These are phyloP conservation scores for Tonatia bakeri DNA, from an alignment of 2,113 vertebrate species.

Conservation along the genomic window DNA sequence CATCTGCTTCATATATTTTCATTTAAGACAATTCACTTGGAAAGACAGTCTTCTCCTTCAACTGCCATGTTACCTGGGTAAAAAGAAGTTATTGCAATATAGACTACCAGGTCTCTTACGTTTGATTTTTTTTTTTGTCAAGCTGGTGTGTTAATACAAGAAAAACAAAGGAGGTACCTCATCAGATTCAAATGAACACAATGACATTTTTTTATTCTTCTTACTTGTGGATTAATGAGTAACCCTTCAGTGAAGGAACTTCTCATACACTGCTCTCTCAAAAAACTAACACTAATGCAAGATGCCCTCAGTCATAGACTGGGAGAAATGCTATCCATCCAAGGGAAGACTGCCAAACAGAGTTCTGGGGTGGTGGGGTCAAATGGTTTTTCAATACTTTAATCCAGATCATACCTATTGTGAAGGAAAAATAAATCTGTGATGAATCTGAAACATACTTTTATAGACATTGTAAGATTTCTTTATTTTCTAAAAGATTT, in stretches of 20 bases:
- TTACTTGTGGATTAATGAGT: neutral
- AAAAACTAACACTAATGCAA: neutral
- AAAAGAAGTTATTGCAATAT: neutral
- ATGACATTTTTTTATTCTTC: neutral
- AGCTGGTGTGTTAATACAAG: neutral
- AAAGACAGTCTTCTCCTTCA: neutral
- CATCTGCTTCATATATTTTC: neutral
- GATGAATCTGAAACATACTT: neutral
- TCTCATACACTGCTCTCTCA: neutral
- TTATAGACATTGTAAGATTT: neutral
- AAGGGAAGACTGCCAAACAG: neutral
- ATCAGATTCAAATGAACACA: neutral
- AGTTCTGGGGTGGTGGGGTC: neutral
- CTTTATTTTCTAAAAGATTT: neutral
- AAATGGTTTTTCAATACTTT: neutral
- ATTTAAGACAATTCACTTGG: slow-evolving; percentile 22
- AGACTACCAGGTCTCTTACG: neutral
- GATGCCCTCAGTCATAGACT: neutral
- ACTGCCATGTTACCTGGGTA: neutral
- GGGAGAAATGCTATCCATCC: neutral
- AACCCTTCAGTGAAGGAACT: neutral
- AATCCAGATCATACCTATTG: neutral
- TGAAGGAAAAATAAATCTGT: neutral
- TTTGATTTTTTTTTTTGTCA: neutral
- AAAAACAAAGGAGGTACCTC: neutral